Evolutionary conservation across 2,113 vertebrate genomes (phyloP).

Genomic region (Deroptyus accipitrinus): DNA sequence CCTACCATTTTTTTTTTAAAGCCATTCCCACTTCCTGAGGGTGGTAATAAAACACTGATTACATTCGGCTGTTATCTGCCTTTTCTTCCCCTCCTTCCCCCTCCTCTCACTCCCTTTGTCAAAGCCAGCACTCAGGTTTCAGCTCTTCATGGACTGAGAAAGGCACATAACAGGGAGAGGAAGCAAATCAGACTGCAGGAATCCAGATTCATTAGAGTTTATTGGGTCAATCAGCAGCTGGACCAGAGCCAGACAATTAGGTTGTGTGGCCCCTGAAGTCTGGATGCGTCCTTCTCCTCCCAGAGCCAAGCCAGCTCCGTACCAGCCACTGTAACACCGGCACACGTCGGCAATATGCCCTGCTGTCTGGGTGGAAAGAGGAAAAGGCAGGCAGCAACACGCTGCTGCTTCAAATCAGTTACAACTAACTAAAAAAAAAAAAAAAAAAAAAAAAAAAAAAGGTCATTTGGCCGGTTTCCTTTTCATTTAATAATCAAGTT

Average conservation of each 20-base stretch:
- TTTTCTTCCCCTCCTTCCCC: constrained; percentile 43
- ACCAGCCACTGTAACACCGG: background rate
- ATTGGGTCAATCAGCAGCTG: constrained; percentile 67
- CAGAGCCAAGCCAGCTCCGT: background rate
- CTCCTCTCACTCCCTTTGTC: constrained; percentile 53
- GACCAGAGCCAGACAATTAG: constrained; percentile 48
- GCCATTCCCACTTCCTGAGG: constrained; percentile 76
- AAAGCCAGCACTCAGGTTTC: constrained; percentile 61
- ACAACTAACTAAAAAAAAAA: background rate
- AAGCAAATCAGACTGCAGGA: constrained; percentile 70
- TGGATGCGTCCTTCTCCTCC: background rate
- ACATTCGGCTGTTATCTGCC: constrained; percentile 75
- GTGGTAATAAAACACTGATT: constrained; percentile 84
- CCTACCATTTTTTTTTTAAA: constrained; percentile 31
- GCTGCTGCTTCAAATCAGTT: background rate
- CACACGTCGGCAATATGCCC: background rate
- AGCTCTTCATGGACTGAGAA: constrained; percentile 29
- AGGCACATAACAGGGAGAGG: constrained; percentile 27
- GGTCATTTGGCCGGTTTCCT: background rate
- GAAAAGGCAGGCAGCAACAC: background rate
- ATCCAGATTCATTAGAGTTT: constrained; percentile 70
- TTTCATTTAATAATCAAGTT: background rate
- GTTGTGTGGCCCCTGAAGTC: background rate
- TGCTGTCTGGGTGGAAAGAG: background rate
- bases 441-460: background rate